Evolutionary conservation across 2,797 vertebrate genomes (phyloP), one percentile per base, ranked within the genome.

Genomic region (Falco novaeseelandiae): DNA sequence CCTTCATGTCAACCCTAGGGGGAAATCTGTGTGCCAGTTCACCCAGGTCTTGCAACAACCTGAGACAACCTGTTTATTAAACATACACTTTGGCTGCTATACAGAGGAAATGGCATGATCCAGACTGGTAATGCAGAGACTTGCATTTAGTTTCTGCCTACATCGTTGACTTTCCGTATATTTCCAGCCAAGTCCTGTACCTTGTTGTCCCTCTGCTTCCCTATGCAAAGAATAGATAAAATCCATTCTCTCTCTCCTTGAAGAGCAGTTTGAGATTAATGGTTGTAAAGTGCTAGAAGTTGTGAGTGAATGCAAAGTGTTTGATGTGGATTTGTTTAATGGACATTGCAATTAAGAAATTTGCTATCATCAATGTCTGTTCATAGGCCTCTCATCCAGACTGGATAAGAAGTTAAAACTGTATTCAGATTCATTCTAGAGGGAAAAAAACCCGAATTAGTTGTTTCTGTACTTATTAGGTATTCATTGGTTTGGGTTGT

Each of bases 41-140:
- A 96, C 87, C 89, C 58, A 87, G 83, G 94, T 96, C 92, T 96
- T 97, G 93, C 96, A 97, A 89, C 95, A 97, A 92, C 94, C 94
- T 94, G 94, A 97, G 96, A 96, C 95, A 96, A 89, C 94, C 94
- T 97, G 96, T 96, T 97, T 96, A 91, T 93, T 97, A 96, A 95
- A 93, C 93, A 92, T 74, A 58, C 0, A 10, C 63, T 95, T 92
- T 97, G 97, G 93, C 96, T 96, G 83, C 90, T 83, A 46, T 76
- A 88, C 87, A 95, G 93, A 96, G 93, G 95, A 97, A 96, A 94
- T 93, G 93, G 92, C 78, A 95, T 51, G 69, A 94, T 97, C 89
- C 92, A 91, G 94, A 58, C 71, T 92, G 87, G 95, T 87, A 87
- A 83, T 94, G 96, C 89, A 97, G 90, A 87, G 89, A 92, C 95